Conservation (phyloP, 2,113 vertebrate genomes). For the Ptilorrhoa leucosticta region DNA sequence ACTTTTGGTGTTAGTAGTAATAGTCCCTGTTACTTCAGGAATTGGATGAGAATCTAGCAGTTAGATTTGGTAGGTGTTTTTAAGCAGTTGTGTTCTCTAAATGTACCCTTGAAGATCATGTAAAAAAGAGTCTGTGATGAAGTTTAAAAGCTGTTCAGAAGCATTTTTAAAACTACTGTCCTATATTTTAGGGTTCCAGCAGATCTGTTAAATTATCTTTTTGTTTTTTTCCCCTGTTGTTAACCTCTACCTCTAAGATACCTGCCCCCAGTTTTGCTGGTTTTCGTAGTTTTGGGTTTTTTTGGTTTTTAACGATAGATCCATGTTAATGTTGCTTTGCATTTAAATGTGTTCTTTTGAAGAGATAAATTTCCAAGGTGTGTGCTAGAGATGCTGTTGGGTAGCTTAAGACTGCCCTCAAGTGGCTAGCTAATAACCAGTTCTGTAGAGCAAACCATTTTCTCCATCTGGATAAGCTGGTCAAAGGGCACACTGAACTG, state of each 20-base stretch:
- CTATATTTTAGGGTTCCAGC: background rate
- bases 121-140: background rate
- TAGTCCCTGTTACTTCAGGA: background rate
- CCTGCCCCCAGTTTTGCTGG: background rate
- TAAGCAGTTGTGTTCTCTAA: background rate
- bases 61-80: background rate
- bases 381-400: background rate
- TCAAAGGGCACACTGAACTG: background rate
- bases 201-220: background rate
- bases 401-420: slow-evolving; percentile 35
- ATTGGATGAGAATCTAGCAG: background rate
- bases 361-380: background rate
- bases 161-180: background rate
- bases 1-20: background rate
- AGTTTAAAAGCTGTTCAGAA: background rate
- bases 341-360: background rate
- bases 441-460: background rate
- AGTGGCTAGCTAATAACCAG: background rate
- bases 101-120: background rate
- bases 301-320: background rate
- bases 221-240: background rate
- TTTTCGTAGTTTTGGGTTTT: background rate
- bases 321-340: background rate
- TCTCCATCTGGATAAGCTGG: background rate
- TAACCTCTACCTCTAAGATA: background rate